Evolutionary conservation across 1,140 invertebrate genomes (phyloP), one percentile per base, ranked within the genome.

Genomic region (Copidosoma floridanum): DNA sequence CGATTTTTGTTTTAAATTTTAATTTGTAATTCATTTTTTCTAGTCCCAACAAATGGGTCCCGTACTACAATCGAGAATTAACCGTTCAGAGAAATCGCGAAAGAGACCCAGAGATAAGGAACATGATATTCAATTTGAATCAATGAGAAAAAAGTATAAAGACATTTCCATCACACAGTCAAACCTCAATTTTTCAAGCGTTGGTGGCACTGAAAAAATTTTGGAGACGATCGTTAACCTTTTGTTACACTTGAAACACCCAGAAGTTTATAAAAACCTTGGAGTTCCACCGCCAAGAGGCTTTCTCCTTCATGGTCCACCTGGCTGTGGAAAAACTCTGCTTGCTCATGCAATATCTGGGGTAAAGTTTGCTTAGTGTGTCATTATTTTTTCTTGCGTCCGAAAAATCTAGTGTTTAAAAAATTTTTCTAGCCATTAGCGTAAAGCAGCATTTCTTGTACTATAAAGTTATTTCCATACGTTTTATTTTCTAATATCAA

Each of bases 291-390:
- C 92, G 27, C 91, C 92, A 0, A 82, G 88, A 72, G 93, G 95
- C 37, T 88, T 96, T 72, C 79, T 96, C 18, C 80, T 97, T 43
- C 92, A 95, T 80, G 95, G 95, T 1, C 95, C 95, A 10, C 92
- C 94, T 21, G 95, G 95, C 1, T 94, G 91, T 81, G 94, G 94
- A 0, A 98, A 98, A 82, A 95, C 93, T 7, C 82, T 95, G 44
- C 76, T 99, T 50, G 95, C 93, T 0, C 82, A 94, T 80, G 94
- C 95, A 23, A 92, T 99, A 67, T 93, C 95, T 53, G 95, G 96
- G 61, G 90, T 92, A 83, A 82, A n/a, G n/a, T n/a, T n/a, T n/a
- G n/a, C n/a, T n/a, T n/a, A n/a, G n/a, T n/a, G 83, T 67, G 29
- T 51, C 16, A 55, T 56, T 50, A 23, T 43, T 48, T 51, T 23